Conservation (phyloP, 2,113 vertebrate species). For the Zapornia atra region DNA sequence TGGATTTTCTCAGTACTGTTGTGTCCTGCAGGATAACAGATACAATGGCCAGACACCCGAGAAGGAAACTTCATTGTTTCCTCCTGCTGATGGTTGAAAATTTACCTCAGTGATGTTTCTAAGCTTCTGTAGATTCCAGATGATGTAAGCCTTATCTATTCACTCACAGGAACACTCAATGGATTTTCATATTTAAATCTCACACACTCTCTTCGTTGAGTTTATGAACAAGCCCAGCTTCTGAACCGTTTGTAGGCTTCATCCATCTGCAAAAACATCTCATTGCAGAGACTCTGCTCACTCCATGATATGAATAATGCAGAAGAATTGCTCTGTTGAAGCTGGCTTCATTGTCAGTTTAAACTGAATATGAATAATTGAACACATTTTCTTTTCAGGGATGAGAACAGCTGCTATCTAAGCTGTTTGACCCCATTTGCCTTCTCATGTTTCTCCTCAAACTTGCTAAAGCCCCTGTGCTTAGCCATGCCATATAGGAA, state of each 20-base stretch:
- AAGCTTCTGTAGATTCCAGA: not conserved
- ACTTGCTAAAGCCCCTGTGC: not conserved
- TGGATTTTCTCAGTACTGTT: not conserved
- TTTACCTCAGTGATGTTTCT: not conserved
- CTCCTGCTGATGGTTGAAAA: not conserved
- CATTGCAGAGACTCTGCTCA: not conserved
- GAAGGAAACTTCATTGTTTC: not conserved
- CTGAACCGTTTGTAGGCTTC: not conserved
- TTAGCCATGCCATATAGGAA: not conserved
- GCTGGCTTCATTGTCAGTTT: constrained; percentile 56
- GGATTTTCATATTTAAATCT: not conserved
- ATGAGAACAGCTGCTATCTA: constrained; percentile 56
- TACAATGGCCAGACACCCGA: not conserved
- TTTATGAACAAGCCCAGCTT: not conserved
- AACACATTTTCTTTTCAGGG: constrained; percentile 60
- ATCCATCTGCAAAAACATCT: constrained; percentile 22
- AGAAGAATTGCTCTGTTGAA: constrained; percentile 54
- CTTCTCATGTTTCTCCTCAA: constrained; percentile 40
- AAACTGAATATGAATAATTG: constrained; percentile 70
- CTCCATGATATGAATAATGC: constrained; percentile 56
- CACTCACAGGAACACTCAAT: not conserved
- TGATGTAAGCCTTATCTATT: not conserved
- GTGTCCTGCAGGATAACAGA: not conserved
- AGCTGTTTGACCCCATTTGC: constrained; percentile 60
- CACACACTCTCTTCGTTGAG: not conserved